phyloP scores from a whole-genome alignment of 2,797 vertebrate genomes.

The Gobionotothen gibberifrons region DNA sequence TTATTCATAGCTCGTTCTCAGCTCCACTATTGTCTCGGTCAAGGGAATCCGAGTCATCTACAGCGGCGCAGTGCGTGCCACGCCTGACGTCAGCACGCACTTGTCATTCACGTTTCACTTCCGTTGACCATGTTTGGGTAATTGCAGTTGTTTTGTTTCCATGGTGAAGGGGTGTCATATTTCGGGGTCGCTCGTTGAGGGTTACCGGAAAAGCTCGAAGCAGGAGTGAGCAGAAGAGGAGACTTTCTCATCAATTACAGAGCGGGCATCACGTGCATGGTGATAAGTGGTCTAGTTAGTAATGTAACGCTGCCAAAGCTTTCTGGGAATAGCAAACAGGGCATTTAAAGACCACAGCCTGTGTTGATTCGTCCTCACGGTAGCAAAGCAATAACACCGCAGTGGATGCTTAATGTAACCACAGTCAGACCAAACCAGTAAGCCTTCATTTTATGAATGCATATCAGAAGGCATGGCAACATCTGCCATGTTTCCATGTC shows the following conservation, averaged over 20 bases:
- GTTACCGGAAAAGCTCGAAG: slow-evolving; percentile 70
- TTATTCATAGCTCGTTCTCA: slow-evolving; percentile 66
- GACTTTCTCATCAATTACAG: slow-evolving; percentile 25
- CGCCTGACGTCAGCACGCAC: slow-evolving; percentile 78
- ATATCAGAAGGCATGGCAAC: not conserved
- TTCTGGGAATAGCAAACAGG: slow-evolving; percentile 36
- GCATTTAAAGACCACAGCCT: not conserved
- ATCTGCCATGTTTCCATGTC: not conserved
- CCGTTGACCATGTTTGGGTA: slow-evolving; percentile 88
- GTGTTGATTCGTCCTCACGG: not conserved
- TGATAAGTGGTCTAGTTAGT: slow-evolving; percentile 9
- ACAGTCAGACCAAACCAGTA: not conserved
- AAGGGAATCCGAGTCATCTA: slow-evolving; percentile 81
- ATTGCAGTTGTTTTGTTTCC: slow-evolving; percentile 80
- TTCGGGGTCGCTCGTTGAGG: slow-evolving; percentile 40
- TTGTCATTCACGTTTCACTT: slow-evolving; percentile 61
- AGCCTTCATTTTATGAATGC: not conserved
- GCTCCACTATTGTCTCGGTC: slow-evolving; percentile 61
- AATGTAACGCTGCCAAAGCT: not conserved
- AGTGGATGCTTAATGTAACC: slow-evolving; percentile 1
- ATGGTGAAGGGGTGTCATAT: slow-evolving; percentile 74
- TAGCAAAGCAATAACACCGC: not conserved
- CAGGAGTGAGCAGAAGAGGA: slow-evolving; percentile 4
- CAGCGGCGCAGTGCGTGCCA: slow-evolving; percentile 70
- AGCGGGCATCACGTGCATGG: slow-evolving; percentile 18